phyloP scores from a whole-genome alignment of 2,797 vertebrate genomes.

The Pseudochaenichthys georgianus region DNA sequence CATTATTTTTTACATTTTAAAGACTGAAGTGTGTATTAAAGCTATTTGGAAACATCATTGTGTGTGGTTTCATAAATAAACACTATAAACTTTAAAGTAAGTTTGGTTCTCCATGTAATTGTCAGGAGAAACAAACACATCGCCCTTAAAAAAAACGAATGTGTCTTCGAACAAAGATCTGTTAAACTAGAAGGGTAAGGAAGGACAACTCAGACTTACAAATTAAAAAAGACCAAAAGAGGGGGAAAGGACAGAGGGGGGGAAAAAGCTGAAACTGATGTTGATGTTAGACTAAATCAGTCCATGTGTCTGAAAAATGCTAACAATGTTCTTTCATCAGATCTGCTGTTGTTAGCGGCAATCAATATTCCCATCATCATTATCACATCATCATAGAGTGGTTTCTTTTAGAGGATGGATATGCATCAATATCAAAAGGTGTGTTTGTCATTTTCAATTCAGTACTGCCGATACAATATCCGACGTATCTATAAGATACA shows the following conservation, averaged over 20 bases:
- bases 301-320: constrained; percentile 58
- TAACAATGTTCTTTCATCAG: constrained; percentile 38
- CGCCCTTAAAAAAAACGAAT: background rate
- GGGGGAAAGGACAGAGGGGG: background rate
- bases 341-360: constrained; percentile 42
- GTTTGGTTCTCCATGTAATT: background rate
- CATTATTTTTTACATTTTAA: no score
- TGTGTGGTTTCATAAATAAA: no score
- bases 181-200: background rate
- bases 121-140: background rate
- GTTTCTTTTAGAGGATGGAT: constrained; percentile 33
- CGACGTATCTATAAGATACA: background rate
- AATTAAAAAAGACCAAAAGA: background rate
- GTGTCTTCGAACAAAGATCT: background rate
- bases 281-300: constrained; percentile 29
- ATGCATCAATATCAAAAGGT: background rate
- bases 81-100: no score
- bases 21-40: no score
- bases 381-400: constrained; percentile 16
- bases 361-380: constrained; percentile 53
- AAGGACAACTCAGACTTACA: background rate
- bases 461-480: background rate
- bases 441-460: no score
- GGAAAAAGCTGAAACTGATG: background rate
- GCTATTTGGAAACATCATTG: no score